Base-by-base conservation (phyloP, 2,888 invertebrate genomes). In the Megastigmus dorsalis region DNA sequence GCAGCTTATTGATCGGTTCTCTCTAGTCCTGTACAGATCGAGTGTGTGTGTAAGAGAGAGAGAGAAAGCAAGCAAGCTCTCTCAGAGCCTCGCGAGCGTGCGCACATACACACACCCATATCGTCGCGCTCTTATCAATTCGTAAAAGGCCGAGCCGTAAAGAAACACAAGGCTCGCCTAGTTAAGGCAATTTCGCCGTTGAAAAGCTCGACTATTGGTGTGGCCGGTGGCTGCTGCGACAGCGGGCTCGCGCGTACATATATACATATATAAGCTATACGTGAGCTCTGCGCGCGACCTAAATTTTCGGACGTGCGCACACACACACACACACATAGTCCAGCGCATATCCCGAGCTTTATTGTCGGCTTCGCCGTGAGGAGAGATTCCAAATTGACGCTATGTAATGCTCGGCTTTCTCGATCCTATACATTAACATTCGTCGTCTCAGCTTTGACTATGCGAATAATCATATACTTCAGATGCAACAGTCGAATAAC, bases 171-270 rank as follows among this genome's bases (percentile, higher is more conserved):
- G 43, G 41, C 69, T 70, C 41, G 60, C 28, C 43, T 59, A 74
- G 75, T 71, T 71, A 55, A 71, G 67, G 67, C 66, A 67, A 75
- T 71, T 75, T 67, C 62, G 48, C 26, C 43, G 65, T 62, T 75
- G 71, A 67, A 71, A 75, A 71, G 71, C 71, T 62, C 43, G 68
- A 50, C 36, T n/a, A n/a, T 66, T 66, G 33, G 20, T 41, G 18
- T 4, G 23, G 50, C n/a, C 20, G 36, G 36, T 28, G 36, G 23
- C 23, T 23, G 43, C 15, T 20, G 38, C 48, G n/a, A n/a, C n/a
- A n/a, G n/a, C n/a, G n/a, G n/a, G n/a, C n/a, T n/a, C n/a, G n/a
- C n/a, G n/a, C n/a, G n/a, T n/a, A n/a, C n/a, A n/a, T n/a, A n/a
- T n/a, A n/a, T n/a, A n/a, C n/a, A n/a, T n/a, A n/a, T n/a, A n/a